Conservation (phyloP, 2,888 invertebrate genomes). For the Drosophila demipolita region DNA sequence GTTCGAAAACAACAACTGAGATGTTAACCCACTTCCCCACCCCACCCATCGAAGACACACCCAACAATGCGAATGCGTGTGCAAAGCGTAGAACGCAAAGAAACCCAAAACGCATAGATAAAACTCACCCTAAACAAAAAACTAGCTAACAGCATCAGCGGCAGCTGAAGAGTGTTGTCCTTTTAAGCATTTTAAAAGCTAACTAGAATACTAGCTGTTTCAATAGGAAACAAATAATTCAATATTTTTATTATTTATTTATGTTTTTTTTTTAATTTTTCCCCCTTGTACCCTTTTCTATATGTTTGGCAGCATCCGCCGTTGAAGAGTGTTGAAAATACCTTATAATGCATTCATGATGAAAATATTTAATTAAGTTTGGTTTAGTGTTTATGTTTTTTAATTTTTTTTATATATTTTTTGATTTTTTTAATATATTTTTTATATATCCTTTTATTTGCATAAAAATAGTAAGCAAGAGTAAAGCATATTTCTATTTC, state of each 20-base stretch:
- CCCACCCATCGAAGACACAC: slow-evolving; percentile 45
- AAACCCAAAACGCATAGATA: slow-evolving; percentile 45
- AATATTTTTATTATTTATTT: too few species aligned
- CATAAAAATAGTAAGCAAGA: background rate
- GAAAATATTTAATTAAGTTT: too few species aligned
- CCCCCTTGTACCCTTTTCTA: too few species aligned
- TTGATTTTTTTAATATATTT: background rate
- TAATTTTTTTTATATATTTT: background rate
- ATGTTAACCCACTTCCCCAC: slow-evolving; percentile 35
- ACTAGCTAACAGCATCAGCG: slow-evolving; percentile 7
- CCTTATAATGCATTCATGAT: background rate
- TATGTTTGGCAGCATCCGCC: background rate
- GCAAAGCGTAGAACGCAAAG: slow-evolving; percentile 50
- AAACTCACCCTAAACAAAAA: slow-evolving; percentile 54
- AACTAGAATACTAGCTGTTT: background rate
- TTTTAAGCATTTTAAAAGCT: background rate
- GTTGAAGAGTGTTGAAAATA: background rate
- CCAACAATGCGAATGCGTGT: slow-evolving; percentile 68
- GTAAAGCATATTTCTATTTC: background rate
- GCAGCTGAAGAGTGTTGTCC: slow-evolving; percentile 1
- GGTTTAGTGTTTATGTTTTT: background rate
- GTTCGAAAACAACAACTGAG: slow-evolving; percentile 13
- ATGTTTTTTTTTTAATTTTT: background rate
- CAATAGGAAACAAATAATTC: background rate
- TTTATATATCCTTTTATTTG: background rate